These are phyloP conservation scores for Drosophila paranaensis DNA, from an alignment of 2,888 invertebrate genomes.

Conservation along the genomic window DNA sequence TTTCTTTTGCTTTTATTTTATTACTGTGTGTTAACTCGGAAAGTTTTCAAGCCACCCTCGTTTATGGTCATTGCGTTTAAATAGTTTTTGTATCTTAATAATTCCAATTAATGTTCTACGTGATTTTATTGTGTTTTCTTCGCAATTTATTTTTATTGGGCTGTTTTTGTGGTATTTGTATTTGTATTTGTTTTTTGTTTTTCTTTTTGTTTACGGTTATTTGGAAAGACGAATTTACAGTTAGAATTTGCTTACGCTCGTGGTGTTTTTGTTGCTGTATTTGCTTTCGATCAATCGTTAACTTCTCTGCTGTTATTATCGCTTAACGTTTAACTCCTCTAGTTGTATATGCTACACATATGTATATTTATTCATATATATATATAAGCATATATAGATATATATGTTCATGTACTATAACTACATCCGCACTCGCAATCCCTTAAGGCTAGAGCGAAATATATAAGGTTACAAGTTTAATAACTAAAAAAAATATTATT, in stretches of 20 bases:
- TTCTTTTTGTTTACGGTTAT: constrained; percentile 55
- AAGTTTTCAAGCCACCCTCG: constrained; percentile 4
- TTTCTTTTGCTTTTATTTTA: neutral
- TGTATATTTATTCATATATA: constrained; percentile 36
- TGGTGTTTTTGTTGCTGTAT: constrained; percentile 16
- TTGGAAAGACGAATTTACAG: constrained; percentile 76
- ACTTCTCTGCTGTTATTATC: constrained; percentile 21
- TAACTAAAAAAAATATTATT: constrained; percentile 56
- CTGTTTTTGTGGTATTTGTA: neutral
- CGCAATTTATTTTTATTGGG: constrained; percentile 50
- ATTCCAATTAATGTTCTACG: constrained; percentile 34
- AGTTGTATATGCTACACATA: constrained; percentile 52
- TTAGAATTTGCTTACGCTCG: constrained; percentile 61
- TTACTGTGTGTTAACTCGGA: constrained; percentile 2
- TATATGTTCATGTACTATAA: constrained; percentile 46
- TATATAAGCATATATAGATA: constrained; percentile 33
- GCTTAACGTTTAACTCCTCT: constrained; percentile 49
- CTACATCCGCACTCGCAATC: constrained; percentile 42
- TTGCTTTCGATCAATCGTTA: constrained; percentile 10
- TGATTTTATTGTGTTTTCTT: constrained; percentile 35
- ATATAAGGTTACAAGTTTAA: constrained; percentile 53
- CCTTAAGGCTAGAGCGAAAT: constrained; percentile 49
- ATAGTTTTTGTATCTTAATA: constrained; percentile 27
- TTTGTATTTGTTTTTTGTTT: constrained; percentile 15
- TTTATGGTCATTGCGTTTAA: constrained; percentile 40